These are phyloP conservation scores for Mamestra configurata DNA, from an alignment of 1,140 invertebrate genomes.

Conservation along the genomic window DNA sequence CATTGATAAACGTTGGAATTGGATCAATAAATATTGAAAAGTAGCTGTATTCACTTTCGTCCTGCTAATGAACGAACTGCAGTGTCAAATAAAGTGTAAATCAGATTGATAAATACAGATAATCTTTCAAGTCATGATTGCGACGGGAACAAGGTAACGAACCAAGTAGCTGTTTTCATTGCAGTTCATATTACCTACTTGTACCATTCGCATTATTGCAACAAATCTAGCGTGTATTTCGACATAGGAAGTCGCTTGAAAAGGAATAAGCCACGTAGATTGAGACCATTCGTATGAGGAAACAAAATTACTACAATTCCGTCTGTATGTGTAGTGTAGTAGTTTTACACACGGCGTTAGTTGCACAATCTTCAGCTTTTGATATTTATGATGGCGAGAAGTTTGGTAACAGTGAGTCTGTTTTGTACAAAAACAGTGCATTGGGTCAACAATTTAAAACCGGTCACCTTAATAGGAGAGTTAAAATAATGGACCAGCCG, in stretches of 20 bases:
- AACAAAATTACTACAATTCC: slow-evolving; percentile 37
- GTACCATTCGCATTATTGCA: slow-evolving; percentile 27
- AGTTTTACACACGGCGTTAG: slow-evolving; percentile 13
- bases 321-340: neutral
- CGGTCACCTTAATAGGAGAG: too few species aligned
- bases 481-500: too few species aligned
- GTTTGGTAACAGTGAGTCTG: too few species aligned
- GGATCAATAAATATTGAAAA: neutral
- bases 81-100: neutral
- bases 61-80: slow-evolving; percentile 3
- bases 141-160: slow-evolving; percentile 16
- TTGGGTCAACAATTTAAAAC: too few species aligned
- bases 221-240: slow-evolving; percentile 39
- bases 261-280: slow-evolving; percentile 40
- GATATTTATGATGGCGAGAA: neutral
- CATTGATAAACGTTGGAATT: neutral
- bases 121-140: slow-evolving; percentile 6
- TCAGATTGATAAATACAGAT: slow-evolving; percentile 5
- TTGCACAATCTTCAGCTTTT: slow-evolving; percentile 11
- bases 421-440: too few species aligned
- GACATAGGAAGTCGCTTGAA: slow-evolving; percentile 26
- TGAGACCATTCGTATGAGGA: slow-evolving; percentile 26
- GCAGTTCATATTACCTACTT: neutral
- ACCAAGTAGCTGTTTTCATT: slow-evolving; percentile 7
- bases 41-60: too few species aligned